These are phyloP conservation scores for Zosterops borbonicus DNA, from an alignment of 2,113 vertebrate genomes.

Conservation along the genomic window DNA sequence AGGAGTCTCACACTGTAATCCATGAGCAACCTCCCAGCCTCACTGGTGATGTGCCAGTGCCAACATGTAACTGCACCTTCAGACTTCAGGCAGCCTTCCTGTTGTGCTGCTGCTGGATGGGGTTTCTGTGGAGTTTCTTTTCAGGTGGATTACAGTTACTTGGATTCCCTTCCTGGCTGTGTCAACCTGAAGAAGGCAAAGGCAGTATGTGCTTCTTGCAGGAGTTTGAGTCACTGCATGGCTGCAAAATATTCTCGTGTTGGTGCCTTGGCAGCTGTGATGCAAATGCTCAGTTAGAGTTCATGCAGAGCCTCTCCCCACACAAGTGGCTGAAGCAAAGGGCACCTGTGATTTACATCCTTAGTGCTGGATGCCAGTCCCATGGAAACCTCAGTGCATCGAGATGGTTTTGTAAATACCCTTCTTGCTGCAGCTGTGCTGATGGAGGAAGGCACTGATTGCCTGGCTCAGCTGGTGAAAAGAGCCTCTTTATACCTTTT, in stretches of 20 bases:
- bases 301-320: background rate
- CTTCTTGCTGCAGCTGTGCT: background rate
- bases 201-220: background rate
- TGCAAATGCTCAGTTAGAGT: background rate
- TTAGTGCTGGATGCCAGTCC: background rate
- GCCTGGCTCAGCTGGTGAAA: background rate
- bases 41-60: no score
- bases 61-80: background rate
- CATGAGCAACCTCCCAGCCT: background rate
- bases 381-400: background rate
- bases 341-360: background rate
- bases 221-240: background rate
- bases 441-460: background rate
- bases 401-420: background rate
- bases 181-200: background rate
- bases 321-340: background rate
- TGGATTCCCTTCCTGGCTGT: background rate
- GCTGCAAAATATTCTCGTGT: background rate
- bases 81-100: background rate
- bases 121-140: background rate
- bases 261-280: background rate
- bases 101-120: background rate
- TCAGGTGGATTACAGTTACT: background rate
- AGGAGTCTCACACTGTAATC: background rate
- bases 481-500: background rate